Percentiles rank a stretch among this genome's conserved stretches.
These are phyloP conservation scores for Pangasianodon gigas DNA, from an alignment of 2,113 vertebrate species.

Conservation along the genomic window DNA sequence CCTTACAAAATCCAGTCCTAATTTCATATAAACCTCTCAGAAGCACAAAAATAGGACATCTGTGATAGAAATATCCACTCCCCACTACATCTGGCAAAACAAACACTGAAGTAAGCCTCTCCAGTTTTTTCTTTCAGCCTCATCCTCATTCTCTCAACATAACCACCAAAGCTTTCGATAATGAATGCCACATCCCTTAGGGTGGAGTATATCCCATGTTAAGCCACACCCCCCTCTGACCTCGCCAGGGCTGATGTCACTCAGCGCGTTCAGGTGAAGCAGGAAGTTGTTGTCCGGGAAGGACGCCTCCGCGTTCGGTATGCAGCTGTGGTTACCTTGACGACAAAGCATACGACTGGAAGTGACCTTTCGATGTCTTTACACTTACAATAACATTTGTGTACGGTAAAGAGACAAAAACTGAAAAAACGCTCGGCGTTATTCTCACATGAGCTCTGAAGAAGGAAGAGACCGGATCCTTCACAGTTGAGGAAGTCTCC, in stretches of 20 bases:
- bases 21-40: not conserved
- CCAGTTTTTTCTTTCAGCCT: conserved; percentile 69
- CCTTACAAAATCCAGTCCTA: not conserved
- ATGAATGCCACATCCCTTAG: conserved; percentile 46
- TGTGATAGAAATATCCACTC: not conserved
- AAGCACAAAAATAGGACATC: not conserved
- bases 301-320: conserved; percentile 91
- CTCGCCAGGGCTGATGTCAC: conserved; percentile 90
- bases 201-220: conserved; percentile 52
- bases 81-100: not conserved
- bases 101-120: conserved; percentile 59
- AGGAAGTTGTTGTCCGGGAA: conserved; percentile 96
- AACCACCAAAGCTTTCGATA: conserved; percentile 41
- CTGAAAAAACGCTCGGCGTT: not conserved
- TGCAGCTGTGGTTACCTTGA: conserved; percentile 96
- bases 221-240: conserved; percentile 73
- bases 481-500: conserved; percentile 99
- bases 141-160: conserved; percentile 63
- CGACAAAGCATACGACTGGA: not conserved
- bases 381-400: not conserved
- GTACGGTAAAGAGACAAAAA: not conserved
- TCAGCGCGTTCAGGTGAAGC: conserved; percentile 87
- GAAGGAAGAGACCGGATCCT: conserved; percentile 93
- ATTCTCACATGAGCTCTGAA: conserved; percentile 97
- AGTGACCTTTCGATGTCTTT: conserved; percentile 8